Evolutionary conservation across 2,888 invertebrate genomes (phyloP).

Genomic region (Thymelicus sylvestris): DNA sequence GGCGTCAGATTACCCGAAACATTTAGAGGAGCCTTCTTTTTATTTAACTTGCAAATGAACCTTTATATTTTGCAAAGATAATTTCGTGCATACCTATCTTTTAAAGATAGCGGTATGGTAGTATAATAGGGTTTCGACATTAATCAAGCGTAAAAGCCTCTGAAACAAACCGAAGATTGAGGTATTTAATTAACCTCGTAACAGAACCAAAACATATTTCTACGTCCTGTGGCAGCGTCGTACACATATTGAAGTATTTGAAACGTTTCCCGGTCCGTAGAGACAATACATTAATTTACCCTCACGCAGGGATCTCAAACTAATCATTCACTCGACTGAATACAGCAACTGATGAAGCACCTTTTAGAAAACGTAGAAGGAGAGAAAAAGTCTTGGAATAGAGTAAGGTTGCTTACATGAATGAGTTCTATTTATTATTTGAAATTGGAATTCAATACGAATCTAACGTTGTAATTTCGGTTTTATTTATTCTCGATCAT

Average conservation of each 20-base stretch:
- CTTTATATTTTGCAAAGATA: neutral
- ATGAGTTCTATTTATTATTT: neutral
- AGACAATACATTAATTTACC: conserved; percentile 1
- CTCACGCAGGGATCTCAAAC: neutral
- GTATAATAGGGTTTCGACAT: neutral
- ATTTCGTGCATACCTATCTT: conserved; percentile 1
- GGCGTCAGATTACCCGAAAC: conserved; percentile 25
- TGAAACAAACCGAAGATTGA: conserved; percentile 1
- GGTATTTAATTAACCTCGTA: conserved; percentile 8
- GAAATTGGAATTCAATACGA: neutral
- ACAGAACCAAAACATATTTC: conserved; percentile 8
- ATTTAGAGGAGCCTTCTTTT: conserved; percentile 12
- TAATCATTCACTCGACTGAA: conserved; percentile 9
- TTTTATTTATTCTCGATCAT: neutral
- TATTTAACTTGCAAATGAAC: conserved; percentile 14
- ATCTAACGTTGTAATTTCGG: neutral
- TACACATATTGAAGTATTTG: neutral
- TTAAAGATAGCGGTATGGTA: neutral
- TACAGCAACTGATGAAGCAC: conserved; percentile 6
- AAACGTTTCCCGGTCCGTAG: neutral
- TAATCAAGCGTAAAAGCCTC: conserved; percentile 7
- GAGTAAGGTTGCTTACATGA: neutral
- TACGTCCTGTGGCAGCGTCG: neutral
- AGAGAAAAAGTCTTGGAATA: neutral
- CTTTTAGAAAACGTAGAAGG: neutral